These are phyloP conservation scores for Ataeniobius toweri DNA, from an alignment of 2,797 vertebrate species.

Conservation along the genomic window DNA sequence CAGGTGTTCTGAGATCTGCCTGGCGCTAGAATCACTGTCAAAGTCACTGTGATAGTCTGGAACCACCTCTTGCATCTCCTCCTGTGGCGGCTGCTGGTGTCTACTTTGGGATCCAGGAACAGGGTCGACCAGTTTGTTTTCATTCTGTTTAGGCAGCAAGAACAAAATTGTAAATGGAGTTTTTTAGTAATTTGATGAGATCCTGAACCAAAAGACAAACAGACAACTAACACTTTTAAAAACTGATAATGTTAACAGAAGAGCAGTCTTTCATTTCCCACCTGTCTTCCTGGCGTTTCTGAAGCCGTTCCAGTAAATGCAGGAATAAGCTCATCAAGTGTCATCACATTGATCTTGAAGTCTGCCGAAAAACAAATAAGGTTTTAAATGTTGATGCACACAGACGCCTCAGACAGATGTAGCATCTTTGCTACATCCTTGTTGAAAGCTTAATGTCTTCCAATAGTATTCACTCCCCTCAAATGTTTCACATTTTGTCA, in stretches of 20 bases:
- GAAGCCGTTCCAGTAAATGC: constrained; percentile 28
- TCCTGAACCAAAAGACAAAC: not conserved
- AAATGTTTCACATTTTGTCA: not conserved
- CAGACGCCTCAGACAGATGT: not conserved
- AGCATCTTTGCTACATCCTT: not conserved
- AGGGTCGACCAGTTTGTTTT: not conserved
- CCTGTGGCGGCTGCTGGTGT: not conserved
- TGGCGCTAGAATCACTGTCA: constrained; percentile 62
- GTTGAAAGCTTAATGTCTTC: not conserved
- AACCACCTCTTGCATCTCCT: constrained; percentile 16
- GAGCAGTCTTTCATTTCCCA: constrained; percentile 32
- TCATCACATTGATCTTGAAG: constrained; percentile 86
- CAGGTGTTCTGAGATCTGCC: constrained; percentile 80
- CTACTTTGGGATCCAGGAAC: constrained; percentile 2
- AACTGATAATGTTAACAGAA: too few relatives aligned
- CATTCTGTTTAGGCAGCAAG: constrained; percentile 19
- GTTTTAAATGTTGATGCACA: too few relatives aligned
- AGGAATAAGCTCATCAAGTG: constrained; percentile 84
- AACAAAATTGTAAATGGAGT: constrained; percentile 9
- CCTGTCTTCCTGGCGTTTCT: constrained; percentile 46
- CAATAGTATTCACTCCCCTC: not conserved
- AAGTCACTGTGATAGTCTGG: constrained; percentile 64
- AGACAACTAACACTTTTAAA: too few relatives aligned
- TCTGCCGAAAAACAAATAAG: constrained; percentile 67
- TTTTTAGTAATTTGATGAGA: not conserved